Evolutionary conservation across 2,113 vertebrate genomes (phyloP), one percentile per base, ranked within the genome.

Genomic region (Labeo rohita): DNA sequence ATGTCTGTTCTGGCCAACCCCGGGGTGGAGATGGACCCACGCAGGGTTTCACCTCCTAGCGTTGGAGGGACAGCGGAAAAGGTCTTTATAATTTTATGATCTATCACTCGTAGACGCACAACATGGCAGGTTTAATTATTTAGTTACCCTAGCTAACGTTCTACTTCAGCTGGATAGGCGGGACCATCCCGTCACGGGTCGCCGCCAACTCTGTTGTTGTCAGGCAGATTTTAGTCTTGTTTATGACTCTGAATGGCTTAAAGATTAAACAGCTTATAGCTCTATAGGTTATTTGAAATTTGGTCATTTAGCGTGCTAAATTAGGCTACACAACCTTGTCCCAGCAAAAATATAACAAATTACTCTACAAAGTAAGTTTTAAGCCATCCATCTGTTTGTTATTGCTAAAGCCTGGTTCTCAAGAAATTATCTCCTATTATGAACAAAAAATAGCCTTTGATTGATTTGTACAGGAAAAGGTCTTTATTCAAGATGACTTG

Each of bases 21-120:
- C 28, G 39, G 50, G 52, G 28, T 49, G n/a, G 73, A 36, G 78
- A 45, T 12, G 6, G 47, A 13, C 36, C 43, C 66, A 56, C 4
- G 23, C 52, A 75, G 28, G 63, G 61, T n/a, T 83, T 83, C 47
- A 52, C 23, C 56, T 36, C 34, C 56, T 43, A 13, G 16, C 10
- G 16, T 59, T 15, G 16, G 0, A 47, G 68, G 89, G 54, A 66
- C n/a, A 45, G 83, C n/a, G 9, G 56, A 81, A 49, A 59, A 65
- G 76, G 85, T 93, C 89, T 84, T 94, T 94, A 94, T 91, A 90
- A 90, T 94, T 94, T 95, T 88, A 94, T 93, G 93, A 93, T 79
- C 84, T 90, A 83, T 88, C 80, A 79, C 89, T 59, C 85, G 1
- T 34, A 85, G 90, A 91, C 88, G 92, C 92, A 89, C 92, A 93